Percentiles rank a stretch among this genome's conserved stretches.
Evolutionary conservation across 2,797 vertebrate genomes (phyloP).

Genomic region (Hybognathus amarus): DNA sequence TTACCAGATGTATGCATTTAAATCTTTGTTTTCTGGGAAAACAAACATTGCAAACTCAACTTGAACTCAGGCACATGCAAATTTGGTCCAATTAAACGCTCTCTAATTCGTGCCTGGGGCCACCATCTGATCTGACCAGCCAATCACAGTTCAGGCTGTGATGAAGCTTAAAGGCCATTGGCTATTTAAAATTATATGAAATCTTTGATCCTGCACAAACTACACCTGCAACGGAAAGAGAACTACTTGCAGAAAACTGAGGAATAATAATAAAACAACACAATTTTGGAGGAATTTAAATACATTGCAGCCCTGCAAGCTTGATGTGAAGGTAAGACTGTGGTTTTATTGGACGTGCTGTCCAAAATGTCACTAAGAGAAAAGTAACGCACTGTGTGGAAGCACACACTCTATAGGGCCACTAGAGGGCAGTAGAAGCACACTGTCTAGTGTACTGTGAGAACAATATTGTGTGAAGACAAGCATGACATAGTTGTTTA

Average conservation of each 20-base stretch:
- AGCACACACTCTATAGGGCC: slow-evolving; percentile 42
- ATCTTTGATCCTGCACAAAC: neutral
- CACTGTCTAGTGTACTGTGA: slow-evolving; percentile 6
- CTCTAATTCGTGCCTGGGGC: neutral
- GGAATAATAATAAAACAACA: neutral
- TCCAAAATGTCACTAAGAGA: neutral
- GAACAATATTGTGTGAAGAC: neutral
- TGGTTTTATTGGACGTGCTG: neutral
- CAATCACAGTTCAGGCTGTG: neutral
- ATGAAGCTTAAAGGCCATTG: neutral
- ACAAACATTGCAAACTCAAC: neutral
- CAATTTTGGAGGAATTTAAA: neutral
- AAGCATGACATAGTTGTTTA: neutral
- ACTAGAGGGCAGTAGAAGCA: slow-evolving; percentile 69
- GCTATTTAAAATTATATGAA: neutral
- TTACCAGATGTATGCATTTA: neutral
- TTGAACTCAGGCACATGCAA: neutral
- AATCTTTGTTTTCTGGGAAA: neutral
- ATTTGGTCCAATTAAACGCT: neutral
- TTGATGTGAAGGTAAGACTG: neutral
- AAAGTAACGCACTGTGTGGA: neutral
- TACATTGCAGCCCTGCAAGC: neutral
- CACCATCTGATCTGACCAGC: neutral
- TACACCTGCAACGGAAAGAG: neutral
- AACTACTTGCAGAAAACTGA: neutral